Evolutionary conservation across 2,797 vertebrate species (phyloP).

Genomic region (Furcifer pardalis): DNA sequence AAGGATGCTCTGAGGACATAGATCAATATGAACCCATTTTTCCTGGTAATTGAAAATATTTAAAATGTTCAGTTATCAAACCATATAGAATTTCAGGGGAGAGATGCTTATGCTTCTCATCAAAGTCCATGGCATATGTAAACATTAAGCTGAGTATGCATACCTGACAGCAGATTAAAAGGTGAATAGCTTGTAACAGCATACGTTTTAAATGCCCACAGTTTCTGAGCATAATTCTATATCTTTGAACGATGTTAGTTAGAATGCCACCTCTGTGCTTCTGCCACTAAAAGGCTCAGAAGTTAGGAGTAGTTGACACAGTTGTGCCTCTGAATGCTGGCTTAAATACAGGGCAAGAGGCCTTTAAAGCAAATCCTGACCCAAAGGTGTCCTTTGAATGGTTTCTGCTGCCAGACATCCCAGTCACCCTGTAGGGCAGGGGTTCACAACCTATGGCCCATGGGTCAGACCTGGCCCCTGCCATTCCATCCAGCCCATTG

Average conservation of each 20-base stretch:
- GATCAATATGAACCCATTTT: conserved; percentile 78
- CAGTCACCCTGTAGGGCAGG: too few relatives aligned
- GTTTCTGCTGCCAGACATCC: too few relatives aligned
- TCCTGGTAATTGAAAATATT: conserved; percentile 72
- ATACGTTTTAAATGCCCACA: not conserved
- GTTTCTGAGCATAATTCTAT: not conserved
- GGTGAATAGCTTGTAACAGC: not conserved
- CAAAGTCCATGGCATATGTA: conserved; percentile 11
- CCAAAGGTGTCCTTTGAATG: too few relatives aligned
- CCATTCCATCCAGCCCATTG: too few relatives aligned
- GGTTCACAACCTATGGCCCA: too few relatives aligned
- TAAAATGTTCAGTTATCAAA: conserved; percentile 56
- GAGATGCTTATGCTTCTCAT: conserved; percentile 37
- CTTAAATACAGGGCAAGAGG: too few relatives aligned
- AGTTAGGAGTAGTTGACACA: too few relatives aligned
- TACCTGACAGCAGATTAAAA: conserved; percentile 48
- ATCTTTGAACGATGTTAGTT: not conserved
- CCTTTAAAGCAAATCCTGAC: too few relatives aligned
- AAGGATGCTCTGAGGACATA: conserved; percentile 71
- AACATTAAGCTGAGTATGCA: conserved; percentile 34
- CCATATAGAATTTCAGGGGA: conserved; percentile 47
- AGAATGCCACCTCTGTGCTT: too few relatives aligned
- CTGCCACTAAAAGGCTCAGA: too few relatives aligned
- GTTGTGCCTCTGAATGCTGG: too few relatives aligned
- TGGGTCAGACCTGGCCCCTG: too few relatives aligned